Evolutionary conservation across 2,888 invertebrate genomes (phyloP).

Genomic region (Conistra vaccinii): DNA sequence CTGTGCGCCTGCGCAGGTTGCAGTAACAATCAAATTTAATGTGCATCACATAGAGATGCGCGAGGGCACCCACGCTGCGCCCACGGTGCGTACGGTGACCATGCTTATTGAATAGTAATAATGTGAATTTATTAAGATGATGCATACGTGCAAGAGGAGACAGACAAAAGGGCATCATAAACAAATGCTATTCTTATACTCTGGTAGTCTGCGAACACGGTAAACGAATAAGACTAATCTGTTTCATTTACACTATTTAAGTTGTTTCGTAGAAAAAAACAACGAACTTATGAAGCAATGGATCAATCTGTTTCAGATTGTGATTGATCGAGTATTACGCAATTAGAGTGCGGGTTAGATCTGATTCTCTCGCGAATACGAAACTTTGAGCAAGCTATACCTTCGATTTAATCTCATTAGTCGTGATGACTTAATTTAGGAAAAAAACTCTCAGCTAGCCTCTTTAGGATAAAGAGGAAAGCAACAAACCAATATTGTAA

Average conservation of each 20-base stretch:
- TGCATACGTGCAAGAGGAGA: constrained; percentile 11
- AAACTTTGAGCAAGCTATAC: background rate
- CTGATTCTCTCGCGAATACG: background rate
- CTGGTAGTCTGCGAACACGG: background rate
- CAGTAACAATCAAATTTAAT: constrained; percentile 85
- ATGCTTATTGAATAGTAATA: constrained; percentile 62
- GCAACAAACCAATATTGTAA: background rate
- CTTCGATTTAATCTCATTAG: background rate
- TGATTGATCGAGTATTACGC: too few species aligned
- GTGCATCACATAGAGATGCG: constrained; percentile 82
- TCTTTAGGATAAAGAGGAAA: background rate
- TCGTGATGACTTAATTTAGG: background rate
- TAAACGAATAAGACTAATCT: too few species aligned
- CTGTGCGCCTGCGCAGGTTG: constrained; percentile 75
- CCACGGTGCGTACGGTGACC: constrained; percentile 77
- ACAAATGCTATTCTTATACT: constrained; percentile 1
- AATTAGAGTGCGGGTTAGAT: background rate
- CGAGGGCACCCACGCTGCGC: constrained; percentile 84
- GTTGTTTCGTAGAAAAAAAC: too few species aligned
- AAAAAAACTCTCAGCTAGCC: too few species aligned
- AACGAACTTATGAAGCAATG: too few species aligned
- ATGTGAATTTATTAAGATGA: constrained; percentile 43
- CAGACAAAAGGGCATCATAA: constrained; percentile 33
- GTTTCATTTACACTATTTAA: too few species aligned
- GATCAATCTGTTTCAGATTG: too few species aligned